These are phyloP conservation scores for Microtus oregoni DNA, from an alignment of 2,113 vertebrate genomes.

Conservation along the genomic window DNA sequence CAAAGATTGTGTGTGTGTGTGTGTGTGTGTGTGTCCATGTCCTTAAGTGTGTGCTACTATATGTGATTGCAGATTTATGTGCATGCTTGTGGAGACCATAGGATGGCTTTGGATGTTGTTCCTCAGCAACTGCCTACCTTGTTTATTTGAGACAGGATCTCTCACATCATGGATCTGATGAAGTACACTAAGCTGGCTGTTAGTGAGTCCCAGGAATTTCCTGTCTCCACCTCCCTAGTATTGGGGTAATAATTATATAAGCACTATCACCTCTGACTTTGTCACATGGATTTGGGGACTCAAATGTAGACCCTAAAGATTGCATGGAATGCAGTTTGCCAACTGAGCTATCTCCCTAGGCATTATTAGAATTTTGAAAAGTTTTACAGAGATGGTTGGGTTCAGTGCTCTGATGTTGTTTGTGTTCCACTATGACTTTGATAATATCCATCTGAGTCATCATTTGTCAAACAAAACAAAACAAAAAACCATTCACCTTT, in stretches of 20 bases:
- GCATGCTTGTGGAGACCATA: neutral
- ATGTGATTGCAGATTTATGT: neutral
- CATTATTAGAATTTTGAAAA: neutral
- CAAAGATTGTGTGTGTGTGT: neutral
- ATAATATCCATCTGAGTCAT: slow-evolving; percentile 41
- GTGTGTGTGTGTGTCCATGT: neutral
- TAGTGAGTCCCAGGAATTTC: neutral
- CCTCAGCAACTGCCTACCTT: neutral
- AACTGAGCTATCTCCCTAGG: neutral
- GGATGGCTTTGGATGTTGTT: neutral
- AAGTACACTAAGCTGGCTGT: neutral
- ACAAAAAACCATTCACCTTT: neutral
- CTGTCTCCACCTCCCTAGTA: neutral
- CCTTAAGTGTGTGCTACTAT: neutral
- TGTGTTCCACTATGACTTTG: neutral
- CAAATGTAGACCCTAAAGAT: neutral
- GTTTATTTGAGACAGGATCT: neutral
- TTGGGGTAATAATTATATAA: neutral
- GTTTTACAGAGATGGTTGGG: slow-evolving; percentile 41
- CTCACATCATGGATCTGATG: neutral
- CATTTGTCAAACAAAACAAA: neutral
- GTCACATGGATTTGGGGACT: neutral
- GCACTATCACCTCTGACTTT: neutral
- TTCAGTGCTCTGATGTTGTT: neutral
- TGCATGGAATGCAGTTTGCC: neutral